These are phyloP conservation scores for Amphibalanus amphitrite DNA, from an alignment of 1,140 invertebrate species.

Conservation along the genomic window DNA sequence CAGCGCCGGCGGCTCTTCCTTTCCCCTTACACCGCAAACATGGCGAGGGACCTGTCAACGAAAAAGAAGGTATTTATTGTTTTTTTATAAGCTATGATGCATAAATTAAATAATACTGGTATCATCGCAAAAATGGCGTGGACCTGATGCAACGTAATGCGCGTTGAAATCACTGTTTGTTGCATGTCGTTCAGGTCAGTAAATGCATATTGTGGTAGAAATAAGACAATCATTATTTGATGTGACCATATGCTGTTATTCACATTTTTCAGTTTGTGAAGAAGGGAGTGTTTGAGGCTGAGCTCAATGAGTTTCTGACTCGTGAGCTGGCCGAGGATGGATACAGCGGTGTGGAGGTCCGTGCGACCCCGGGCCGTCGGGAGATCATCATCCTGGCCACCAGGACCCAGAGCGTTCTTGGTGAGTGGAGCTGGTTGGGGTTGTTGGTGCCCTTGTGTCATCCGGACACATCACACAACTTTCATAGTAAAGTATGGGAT, in stretches of 20 bases:
- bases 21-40: background rate
- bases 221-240: no score
- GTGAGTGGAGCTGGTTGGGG: no score
- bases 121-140: no score
- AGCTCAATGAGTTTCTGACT: constrained; percentile 89
- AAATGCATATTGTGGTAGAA: no score
- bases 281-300: constrained; percentile 97
- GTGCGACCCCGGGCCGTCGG: constrained; percentile 78
- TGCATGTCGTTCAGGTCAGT: no score
- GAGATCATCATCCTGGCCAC: constrained; percentile 99
- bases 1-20: background rate
- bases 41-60: constrained; percentile 2
- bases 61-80: constrained; percentile 9
- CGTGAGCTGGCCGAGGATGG: constrained; percentile 98
- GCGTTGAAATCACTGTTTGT: no score
- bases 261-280: constrained; percentile 99
- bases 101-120: no score
- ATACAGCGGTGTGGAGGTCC: constrained; percentile 91
- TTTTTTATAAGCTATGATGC: background rate
- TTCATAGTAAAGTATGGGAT: no score
- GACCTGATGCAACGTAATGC: no score
- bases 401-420: constrained; percentile 92
- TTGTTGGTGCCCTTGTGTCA: no score
- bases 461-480: no score
- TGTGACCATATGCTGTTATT: no score